These are phyloP conservation scores for Lathamus discolor DNA, from an alignment of 2,113 vertebrate genomes.

Conservation along the genomic window DNA sequence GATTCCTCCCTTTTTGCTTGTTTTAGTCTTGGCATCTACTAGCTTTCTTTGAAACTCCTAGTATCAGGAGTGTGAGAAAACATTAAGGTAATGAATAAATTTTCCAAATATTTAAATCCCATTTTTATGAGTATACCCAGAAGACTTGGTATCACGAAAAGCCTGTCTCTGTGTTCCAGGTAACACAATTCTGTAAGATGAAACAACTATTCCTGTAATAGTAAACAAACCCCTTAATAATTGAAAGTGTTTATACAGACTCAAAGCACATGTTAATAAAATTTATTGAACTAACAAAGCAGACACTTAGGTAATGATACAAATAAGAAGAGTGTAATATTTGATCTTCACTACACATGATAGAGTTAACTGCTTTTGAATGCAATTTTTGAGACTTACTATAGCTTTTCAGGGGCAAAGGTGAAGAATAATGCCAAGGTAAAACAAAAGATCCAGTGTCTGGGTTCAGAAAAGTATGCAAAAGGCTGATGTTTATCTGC, in stretches of 20 bases:
- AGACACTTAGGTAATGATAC: neutral
- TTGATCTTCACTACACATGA: neutral
- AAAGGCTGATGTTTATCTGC: neutral
- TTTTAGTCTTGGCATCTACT: neutral
- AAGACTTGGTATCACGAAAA: neutral
- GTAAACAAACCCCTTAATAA: neutral
- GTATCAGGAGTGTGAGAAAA: neutral
- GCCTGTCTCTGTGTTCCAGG: neutral
- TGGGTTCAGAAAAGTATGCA: neutral
- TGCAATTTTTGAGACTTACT: neutral
- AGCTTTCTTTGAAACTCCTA: neutral
- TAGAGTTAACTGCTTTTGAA: neutral
- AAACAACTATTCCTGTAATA: neutral
- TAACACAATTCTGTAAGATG: neutral
- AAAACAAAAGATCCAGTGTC: conserved; percentile 21
- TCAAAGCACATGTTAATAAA: neutral
- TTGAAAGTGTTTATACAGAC: neutral
- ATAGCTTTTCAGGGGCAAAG: neutral
- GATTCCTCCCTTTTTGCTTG: neutral
- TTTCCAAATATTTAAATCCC: neutral
- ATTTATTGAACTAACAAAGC: neutral
- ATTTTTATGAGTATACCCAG: neutral
- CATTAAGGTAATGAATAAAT: neutral
- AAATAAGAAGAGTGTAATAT: neutral
- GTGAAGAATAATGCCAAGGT: conserved; percentile 4